Conservation (phyloP, 37 sponge, comb jelly and placozoan species). For the Eunapius fragilis region DNA sequence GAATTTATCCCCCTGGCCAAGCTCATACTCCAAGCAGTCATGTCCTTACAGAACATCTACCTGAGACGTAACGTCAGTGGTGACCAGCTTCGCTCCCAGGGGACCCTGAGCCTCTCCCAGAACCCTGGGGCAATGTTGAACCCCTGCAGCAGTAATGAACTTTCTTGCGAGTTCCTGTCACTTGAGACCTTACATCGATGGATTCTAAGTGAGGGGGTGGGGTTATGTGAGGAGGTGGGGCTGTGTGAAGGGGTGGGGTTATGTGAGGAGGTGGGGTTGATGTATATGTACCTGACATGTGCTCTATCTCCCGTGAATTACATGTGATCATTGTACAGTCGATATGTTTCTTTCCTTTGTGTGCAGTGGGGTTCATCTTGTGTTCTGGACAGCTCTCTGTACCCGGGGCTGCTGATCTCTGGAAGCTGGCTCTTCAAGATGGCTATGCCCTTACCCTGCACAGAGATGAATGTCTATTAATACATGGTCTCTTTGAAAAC, state of each 20-base stretch:
- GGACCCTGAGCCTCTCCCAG: conserved; percentile 56
- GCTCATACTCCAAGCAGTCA: conserved; percentile 72
- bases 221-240: too few species aligned
- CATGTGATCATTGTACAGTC: too few species aligned
- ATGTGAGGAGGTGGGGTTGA: too few species aligned
- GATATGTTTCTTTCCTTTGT: neutral
- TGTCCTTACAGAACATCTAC: conserved; percentile 72
- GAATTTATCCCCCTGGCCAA: conserved; percentile 84
- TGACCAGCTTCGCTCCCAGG: conserved; percentile 67
- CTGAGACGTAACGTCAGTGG: conserved; percentile 73
- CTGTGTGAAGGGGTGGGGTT: conserved; percentile 49
- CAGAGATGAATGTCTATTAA: conserved; percentile 62
- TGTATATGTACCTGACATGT: too few species aligned
- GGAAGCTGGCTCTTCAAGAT: conserved; percentile 89
- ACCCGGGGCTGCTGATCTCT: conserved; percentile 69
- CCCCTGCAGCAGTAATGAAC: conserved; percentile 66
- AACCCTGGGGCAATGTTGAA: conserved; percentile 69
- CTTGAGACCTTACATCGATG: conserved; percentile 82
- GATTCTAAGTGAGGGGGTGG: conserved; percentile 76
- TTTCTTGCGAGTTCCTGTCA: conserved; percentile 85
- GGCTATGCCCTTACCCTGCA: conserved; percentile 75
- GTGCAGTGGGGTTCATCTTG: conserved; percentile 74
- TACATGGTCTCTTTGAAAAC: conserved; percentile 72
- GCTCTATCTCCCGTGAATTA: too few species aligned
- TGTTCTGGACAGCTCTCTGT: conserved; percentile 50